phyloP scores from a whole-genome alignment of 2,797 vertebrate species.

The Hephaestus fuliginosus region DNA sequence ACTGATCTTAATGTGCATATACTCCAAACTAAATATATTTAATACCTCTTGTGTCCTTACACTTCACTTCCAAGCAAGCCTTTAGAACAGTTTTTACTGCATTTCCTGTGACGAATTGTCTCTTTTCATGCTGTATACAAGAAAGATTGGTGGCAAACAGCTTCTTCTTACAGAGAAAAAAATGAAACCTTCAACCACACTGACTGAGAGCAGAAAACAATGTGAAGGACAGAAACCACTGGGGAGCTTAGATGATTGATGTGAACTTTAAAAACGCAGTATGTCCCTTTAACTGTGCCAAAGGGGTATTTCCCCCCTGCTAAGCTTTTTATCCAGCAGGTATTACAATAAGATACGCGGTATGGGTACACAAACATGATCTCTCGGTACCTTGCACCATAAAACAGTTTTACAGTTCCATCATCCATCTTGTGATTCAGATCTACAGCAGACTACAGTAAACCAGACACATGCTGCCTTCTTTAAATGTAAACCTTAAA shows the following conservation, averaged over 20 bases:
- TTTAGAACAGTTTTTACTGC: too few species aligned
- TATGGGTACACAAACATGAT: background rate
- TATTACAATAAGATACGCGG: background rate
- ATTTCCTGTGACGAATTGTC: background rate
- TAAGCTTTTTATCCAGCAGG: background rate
- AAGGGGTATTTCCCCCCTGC: background rate
- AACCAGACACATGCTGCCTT: constrained; percentile 19
- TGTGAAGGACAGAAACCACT: background rate
- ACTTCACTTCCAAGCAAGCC: background rate
- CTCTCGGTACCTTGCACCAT: background rate
- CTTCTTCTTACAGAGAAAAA: background rate
- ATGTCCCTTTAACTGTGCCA: background rate
- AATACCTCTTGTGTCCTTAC: background rate
- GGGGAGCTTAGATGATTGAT: background rate
- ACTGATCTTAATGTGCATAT: background rate
- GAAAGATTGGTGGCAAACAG: background rate
- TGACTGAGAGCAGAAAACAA: background rate
- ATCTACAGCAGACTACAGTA: constrained; percentile 15
- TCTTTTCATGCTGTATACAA: background rate
- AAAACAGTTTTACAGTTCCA: background rate
- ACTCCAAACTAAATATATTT: background rate
- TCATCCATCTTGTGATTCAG: background rate
- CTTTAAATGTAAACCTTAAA: background rate
- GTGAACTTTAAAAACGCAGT: constrained; percentile 5
- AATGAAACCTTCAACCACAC: background rate